Evolutionary conservation across 2,113 vertebrate species (phyloP), one percentile per base, ranked within the genome.

Genomic region (Corythoichthys intestinalis): DNA sequence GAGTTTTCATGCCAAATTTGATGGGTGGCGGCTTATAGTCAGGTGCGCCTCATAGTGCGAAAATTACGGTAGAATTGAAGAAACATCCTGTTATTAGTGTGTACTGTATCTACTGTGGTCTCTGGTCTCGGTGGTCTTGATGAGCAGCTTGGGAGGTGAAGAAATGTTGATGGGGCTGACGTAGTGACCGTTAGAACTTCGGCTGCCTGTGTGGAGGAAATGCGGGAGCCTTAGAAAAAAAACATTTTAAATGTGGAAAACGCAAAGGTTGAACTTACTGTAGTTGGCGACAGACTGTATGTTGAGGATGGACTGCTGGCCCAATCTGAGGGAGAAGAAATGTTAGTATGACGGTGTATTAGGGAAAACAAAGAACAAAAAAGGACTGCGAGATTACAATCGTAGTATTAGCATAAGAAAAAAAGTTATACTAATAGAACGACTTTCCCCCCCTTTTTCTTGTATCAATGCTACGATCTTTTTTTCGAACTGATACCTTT

Each of bases 81-180:
- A 44, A 44, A 44, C 6, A 44, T 2, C 11, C n/a, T 11, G 20
- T 1, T 68, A 10, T 58, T 34, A 68, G 66, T n/a, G 82, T 17
- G 61, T 69, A 74, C 81, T 91, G 86, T 84, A 90, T 86, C 88
- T 83, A 78, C 54, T 83, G 79, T 34, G 86, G 64, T 92, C 88
- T 78, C 84, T 74, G 74, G 80, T 85, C 85, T 93, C 91, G 0
- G 88, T 91, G 0, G 86, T 92, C 83, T 92, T 93, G 59, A 93
- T 91, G 68, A 93, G 87, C 74, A 93, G 71, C 52, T 87, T 92
- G 0, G 89, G 81, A 58, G 80, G 77, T n/a, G 87, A 82, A 74
- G 89, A 91, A 44, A 28, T 28, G 78, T 74, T 67, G 85, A 75
- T 83, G 4, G 64, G 41, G 66, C 64, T 38, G 8, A 85, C 83